phyloP scores from a whole-genome alignment of 2,113 vertebrate species.

The Collichthys lucidus region DNA sequence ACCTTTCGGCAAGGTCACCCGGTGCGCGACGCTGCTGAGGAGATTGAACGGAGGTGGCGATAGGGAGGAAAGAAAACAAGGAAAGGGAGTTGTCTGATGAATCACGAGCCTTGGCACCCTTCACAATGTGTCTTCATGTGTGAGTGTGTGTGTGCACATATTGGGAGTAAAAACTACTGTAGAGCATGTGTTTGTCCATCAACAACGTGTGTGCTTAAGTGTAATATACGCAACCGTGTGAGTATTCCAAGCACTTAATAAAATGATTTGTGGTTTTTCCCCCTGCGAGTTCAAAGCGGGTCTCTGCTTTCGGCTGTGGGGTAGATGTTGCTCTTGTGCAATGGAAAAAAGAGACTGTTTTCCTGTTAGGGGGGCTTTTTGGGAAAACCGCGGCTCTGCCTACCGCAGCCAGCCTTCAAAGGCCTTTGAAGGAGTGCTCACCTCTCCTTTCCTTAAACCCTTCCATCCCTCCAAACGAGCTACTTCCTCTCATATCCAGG shows the following conservation, averaged over 20 bases:
- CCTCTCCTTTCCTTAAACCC: slow-evolving; percentile 64
- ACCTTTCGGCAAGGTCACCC: slow-evolving; percentile 19
- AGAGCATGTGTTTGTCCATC: slow-evolving; percentile 55
- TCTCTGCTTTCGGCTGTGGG: slow-evolving; percentile 66
- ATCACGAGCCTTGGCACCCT: slow-evolving; percentile 62
- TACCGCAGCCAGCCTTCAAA: slow-evolving; percentile 77
- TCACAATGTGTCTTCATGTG: slow-evolving; percentile 16
- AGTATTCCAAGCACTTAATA: slow-evolving; percentile 81
- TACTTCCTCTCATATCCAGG: slow-evolving; percentile 60
- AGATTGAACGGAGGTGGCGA: slow-evolving; percentile 26
- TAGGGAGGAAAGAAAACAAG: slow-evolving; percentile 16
- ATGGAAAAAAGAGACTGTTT: slow-evolving; percentile 73
- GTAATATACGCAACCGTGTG: slow-evolving; percentile 53
- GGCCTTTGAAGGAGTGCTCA: slow-evolving; percentile 63
- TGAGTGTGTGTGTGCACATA: slow-evolving; percentile 21
- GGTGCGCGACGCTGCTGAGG: neutral
- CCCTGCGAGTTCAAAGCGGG: slow-evolving; percentile 79
- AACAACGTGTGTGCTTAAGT: slow-evolving; percentile 61
- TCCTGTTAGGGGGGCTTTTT: slow-evolving; percentile 72
- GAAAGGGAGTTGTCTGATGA: slow-evolving; percentile 64
- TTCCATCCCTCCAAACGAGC: slow-evolving; percentile 58
- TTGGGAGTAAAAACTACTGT: neutral
- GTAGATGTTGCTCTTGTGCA: slow-evolving; percentile 75
- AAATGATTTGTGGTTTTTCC: slow-evolving; percentile 79
- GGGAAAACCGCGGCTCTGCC: slow-evolving; percentile 73